Evolutionary conservation across 2,113 vertebrate genomes (phyloP).

Genomic region (Pollimyrus isidori): DNA sequence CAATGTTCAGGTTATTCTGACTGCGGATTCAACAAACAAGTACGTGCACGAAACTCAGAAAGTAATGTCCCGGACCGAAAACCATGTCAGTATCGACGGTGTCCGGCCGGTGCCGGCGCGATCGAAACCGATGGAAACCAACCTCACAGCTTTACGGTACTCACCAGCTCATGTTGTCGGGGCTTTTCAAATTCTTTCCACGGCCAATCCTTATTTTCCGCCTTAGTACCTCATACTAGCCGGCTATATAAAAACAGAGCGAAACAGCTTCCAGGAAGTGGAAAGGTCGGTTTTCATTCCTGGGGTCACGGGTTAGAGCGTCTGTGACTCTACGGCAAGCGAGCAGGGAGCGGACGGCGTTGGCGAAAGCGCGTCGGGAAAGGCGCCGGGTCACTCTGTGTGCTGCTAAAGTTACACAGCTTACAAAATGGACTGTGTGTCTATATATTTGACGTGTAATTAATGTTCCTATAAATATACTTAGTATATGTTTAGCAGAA

Average conservation of each 20-base stretch:
- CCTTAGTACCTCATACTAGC: conserved; percentile 33
- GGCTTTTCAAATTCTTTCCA: conserved; percentile 45
- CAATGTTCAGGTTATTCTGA: neutral
- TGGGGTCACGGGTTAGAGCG: conserved; percentile 27
- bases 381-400: neutral
- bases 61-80: neutral
- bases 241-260: conserved; percentile 15
- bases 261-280: conserved; percentile 36
- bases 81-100: neutral
- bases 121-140: neutral
- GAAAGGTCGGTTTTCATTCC: neutral
- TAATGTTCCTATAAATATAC: neutral
- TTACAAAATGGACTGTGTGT: neutral
- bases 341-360: conserved; percentile 1
- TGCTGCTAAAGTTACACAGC: neutral
- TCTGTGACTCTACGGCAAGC: conserved; percentile 34
- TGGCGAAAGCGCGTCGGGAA: neutral
- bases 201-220: conserved; percentile 29
- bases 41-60: neutral
- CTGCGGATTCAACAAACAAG: neutral
- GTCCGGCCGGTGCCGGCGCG: neutral
- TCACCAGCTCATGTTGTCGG: conserved; percentile 65
- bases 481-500: neutral
- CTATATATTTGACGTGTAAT: neutral
- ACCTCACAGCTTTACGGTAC: conserved; percentile 30